Conservation (phyloP, 1,140 invertebrate genomes). For the Diorhabda elongata region DNA sequence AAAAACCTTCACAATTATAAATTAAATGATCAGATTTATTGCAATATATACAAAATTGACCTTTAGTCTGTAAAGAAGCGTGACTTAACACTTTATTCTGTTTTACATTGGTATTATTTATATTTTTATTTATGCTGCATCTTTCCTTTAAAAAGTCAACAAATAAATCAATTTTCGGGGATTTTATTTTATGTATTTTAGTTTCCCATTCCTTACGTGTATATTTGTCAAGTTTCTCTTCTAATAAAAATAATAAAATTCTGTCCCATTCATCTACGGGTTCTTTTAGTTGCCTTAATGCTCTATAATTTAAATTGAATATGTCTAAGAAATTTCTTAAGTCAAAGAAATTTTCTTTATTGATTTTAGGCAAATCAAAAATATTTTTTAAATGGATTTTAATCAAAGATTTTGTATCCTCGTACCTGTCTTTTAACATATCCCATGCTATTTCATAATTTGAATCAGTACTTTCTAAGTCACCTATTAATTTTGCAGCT, state of each 20-base stretch:
- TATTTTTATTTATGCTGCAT: slow-evolving; percentile 6
- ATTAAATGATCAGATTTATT: slow-evolving; percentile 20
- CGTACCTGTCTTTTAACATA: no score
- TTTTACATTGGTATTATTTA: neutral
- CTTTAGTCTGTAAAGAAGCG: no score
- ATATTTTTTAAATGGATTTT: slow-evolving; percentile 12
- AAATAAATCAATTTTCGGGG: slow-evolving; percentile 19
- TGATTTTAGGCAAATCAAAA: slow-evolving; percentile 24
- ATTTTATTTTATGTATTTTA: slow-evolving; percentile 13
- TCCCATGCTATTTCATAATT: no score
- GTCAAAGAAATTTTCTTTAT: slow-evolving; percentile 24
- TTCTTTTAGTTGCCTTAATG: slow-evolving; percentile 30
- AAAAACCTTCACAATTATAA: slow-evolving; percentile 16
- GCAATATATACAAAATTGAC: slow-evolving; percentile 11
- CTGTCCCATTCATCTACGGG: slow-evolving; percentile 37
- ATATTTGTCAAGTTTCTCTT: slow-evolving; percentile 15
- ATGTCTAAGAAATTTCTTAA: slow-evolving; percentile 28
- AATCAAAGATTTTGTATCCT: no score
- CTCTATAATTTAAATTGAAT: slow-evolving; percentile 24
- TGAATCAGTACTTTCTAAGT: no score
- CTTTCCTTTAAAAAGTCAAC: slow-evolving; percentile 19
- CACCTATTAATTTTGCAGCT: no score
- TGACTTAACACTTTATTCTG: neutral
- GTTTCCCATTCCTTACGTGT: slow-evolving; percentile 23
- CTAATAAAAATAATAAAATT: slow-evolving; percentile 26